phyloP scores from a whole-genome alignment of 2,888 invertebrate species.

The Bembecia ichneumoniformis region DNA sequence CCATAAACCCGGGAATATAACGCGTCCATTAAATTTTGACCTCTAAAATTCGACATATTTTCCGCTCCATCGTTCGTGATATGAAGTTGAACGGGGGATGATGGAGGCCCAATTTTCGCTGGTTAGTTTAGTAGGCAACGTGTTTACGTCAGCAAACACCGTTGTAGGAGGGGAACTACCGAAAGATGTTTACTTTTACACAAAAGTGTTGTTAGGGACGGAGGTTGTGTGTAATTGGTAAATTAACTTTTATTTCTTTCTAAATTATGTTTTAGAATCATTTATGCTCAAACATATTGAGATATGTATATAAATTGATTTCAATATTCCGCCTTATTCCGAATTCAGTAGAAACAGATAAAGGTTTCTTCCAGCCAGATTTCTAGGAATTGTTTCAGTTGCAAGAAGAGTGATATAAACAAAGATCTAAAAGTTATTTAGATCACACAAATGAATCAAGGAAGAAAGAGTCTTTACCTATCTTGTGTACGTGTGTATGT shows the following conservation, averaged over 20 bases:
- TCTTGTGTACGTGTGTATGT: too few species aligned
- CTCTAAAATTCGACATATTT: conserved; percentile 28
- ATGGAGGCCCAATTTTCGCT: conserved; percentile 23
- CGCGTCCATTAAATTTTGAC: conserved; percentile 38
- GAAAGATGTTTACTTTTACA: conserved; percentile 40
- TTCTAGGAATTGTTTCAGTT: too few species aligned
- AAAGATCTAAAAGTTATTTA: too few species aligned
- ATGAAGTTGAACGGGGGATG: conserved; percentile 9
- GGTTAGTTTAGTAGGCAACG: conserved; percentile 24
- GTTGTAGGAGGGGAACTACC: conserved; percentile 36
- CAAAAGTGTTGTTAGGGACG: conserved; percentile 29
- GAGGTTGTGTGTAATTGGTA: conserved; percentile 36
- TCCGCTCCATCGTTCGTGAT: conserved; percentile 9
- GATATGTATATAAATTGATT: too few species aligned
- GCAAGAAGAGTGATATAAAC: too few species aligned
- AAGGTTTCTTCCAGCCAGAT: too few species aligned
- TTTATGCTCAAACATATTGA: background rate
- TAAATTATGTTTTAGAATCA: conserved; percentile 22
- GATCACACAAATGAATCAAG: too few species aligned
- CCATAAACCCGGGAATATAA: conserved; percentile 42
- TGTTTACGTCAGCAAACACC: conserved; percentile 35
- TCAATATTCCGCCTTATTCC: too few species aligned
- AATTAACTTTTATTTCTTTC: conserved; percentile 28
- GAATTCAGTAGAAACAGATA: too few species aligned
- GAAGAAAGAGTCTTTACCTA: too few species aligned